These are phyloP conservation scores for Anolis carolinensis DNA, from an alignment of 2,113 vertebrate species.

Conservation along the genomic window DNA sequence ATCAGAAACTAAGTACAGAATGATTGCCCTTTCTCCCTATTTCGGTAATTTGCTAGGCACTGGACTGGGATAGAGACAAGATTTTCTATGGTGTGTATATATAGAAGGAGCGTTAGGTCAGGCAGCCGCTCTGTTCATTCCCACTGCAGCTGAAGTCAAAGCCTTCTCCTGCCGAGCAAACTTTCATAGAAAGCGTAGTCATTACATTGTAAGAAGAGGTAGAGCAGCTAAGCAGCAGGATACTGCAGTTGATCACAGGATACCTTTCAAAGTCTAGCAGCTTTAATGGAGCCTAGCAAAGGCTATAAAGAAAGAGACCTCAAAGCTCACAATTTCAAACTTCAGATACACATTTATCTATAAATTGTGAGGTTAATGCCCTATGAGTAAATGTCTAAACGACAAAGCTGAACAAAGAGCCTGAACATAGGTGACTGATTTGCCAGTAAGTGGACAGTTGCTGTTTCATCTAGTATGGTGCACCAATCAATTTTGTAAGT, in stretches of 20 bases:
- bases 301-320: conserved; percentile 17
- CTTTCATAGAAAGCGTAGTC: conserved; percentile 23
- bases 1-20: neutral
- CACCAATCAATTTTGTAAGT: neutral
- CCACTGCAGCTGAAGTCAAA: conserved; percentile 26
- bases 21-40: neutral
- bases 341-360: conserved; percentile 14
- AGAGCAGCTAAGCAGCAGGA: conserved; percentile 27
- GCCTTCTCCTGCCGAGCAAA: conserved; percentile 17
- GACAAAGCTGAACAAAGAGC: conserved; percentile 21
- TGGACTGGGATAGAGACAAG: no score
- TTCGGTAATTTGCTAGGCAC: neutral
- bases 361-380: conserved; percentile 28
- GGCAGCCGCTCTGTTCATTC: conserved; percentile 17
- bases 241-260: conserved; percentile 31
- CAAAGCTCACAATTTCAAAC: conserved; percentile 33
- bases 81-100: neutral
- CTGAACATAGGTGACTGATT: neutral
- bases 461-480: neutral
- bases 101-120: conserved; percentile 4
- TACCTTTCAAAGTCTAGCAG: conserved; percentile 21
- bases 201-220: conserved; percentile 29
- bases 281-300: conserved; percentile 17
- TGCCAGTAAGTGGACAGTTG: neutral
- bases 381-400: conserved; percentile 16